Evolutionary conservation across 2,113 vertebrate species (phyloP).

Genomic region (Nothocercus nigrocapillus): DNA sequence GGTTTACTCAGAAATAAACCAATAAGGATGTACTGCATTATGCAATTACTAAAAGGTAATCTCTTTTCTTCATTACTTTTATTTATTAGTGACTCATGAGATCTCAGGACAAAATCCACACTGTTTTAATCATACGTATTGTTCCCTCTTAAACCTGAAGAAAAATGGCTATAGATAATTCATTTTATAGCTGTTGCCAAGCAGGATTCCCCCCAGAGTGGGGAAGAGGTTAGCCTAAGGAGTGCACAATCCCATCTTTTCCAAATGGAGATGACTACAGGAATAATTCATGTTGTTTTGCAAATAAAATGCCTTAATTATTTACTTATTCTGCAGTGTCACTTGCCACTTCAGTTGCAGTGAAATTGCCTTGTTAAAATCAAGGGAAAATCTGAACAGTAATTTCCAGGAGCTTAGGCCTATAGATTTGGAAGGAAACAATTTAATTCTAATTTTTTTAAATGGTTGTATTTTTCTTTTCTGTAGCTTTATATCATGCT

Average conservation of each 20-base stretch:
- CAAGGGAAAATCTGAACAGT: background rate
- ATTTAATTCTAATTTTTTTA: background rate
- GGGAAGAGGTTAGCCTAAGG: background rate
- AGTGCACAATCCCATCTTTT: background rate
- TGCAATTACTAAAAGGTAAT: background rate
- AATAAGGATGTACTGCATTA: conserved; percentile 35
- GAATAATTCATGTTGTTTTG: background rate
- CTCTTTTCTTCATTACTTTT: background rate
- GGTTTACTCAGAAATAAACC: background rate
- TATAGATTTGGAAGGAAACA: background rate
- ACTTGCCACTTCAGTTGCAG: background rate
- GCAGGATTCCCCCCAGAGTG: background rate
- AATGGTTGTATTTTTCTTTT: background rate
- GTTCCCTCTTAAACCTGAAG: background rate
- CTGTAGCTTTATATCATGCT: background rate
- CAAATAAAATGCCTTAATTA: background rate
- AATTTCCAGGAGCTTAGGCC: background rate
- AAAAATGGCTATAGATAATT: background rate
- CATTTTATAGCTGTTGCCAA: background rate
- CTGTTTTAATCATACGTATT: background rate
- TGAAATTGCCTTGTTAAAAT: background rate
- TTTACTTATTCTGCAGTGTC: background rate
- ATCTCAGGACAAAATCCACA: background rate
- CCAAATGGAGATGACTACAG: background rate
- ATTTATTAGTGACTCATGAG: conserved; percentile 45